Percentiles rank a stretch among this genome's conserved stretches.
These are phyloP conservation scores for Nowickia ferox DNA, from an alignment of 2,888 invertebrate species.

Conservation along the genomic window DNA sequence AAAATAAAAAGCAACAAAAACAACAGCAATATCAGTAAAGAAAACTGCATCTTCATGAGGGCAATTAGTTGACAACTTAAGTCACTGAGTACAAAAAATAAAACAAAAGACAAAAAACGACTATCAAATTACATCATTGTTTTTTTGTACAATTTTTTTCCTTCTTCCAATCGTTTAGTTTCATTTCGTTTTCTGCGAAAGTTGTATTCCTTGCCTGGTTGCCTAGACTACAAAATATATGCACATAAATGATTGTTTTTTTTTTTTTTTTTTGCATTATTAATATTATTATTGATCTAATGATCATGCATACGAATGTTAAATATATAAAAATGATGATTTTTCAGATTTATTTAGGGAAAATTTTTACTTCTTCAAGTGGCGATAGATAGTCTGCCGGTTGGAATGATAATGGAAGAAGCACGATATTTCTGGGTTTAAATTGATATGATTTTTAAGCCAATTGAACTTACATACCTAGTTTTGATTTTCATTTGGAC, in stretches of 20 bases:
- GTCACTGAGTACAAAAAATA: slow-evolving; percentile 55
- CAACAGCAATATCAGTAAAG: slow-evolving; percentile 42
- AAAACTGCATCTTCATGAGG: slow-evolving; percentile 71
- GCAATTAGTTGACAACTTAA: slow-evolving; percentile 73
- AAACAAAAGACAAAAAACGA: slow-evolving; percentile 45
- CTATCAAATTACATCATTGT: slow-evolving; percentile 71
- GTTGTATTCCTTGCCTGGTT: slow-evolving; percentile 16
- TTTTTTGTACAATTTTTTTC: slow-evolving; percentile 12
- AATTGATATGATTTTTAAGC: no score
- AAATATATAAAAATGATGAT: not conserved
- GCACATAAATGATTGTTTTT: slow-evolving; percentile 20
- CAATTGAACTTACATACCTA: no score
- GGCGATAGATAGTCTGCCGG: not conserved
- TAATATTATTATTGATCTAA: slow-evolving; percentile 31
- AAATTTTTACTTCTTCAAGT: not conserved
- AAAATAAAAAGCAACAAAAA: slow-evolving; percentile 39
- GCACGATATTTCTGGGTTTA: not conserved
- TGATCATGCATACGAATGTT: slow-evolving; percentile 13
- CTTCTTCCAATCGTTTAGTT: slow-evolving; percentile 29
- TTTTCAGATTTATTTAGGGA: not conserved
- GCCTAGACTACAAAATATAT: slow-evolving; percentile 15
- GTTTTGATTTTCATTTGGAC: no score
- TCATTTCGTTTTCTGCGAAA: slow-evolving; percentile 42
- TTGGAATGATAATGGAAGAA: not conserved
- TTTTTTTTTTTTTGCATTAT: slow-evolving; percentile 13